These are phyloP conservation scores for Timema podura DNA, from an alignment of 2,888 invertebrate species.

Conservation along the genomic window DNA sequence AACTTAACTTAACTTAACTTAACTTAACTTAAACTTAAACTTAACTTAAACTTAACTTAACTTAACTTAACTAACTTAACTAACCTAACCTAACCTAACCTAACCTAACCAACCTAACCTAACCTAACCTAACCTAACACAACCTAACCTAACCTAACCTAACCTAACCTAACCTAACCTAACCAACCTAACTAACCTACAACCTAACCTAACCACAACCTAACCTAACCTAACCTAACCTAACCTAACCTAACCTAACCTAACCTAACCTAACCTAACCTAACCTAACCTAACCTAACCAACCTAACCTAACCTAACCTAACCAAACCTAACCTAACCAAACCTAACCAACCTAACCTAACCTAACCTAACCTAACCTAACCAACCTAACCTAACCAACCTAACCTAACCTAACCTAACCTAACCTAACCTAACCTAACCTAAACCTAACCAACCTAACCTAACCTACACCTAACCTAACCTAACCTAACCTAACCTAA, in stretches of 20 bases:
- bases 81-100: conserved; percentile 22
- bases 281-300: conserved; percentile 22
- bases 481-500: conserved; percentile 22
- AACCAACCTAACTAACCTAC: conserved; percentile 10
- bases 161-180: conserved; percentile 22
- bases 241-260: conserved; percentile 21
- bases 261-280: conserved; percentile 21
- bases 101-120: conserved; percentile 21
- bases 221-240: conserved; percentile 16
- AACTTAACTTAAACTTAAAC: conserved; percentile 18
- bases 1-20: conserved; percentile 19
- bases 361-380: conserved; percentile 16
- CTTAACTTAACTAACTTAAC: conserved; percentile 13
- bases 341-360: conserved; percentile 16
- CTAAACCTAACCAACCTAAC: conserved; percentile 21
- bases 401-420: conserved; percentile 17
- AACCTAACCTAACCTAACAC: conserved; percentile 21
- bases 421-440: conserved; percentile 21
- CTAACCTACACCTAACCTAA: conserved; percentile 17
- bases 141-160: conserved; percentile 22
- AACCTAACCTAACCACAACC: conserved; percentile 23
- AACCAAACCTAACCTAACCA: conserved; percentile 19
- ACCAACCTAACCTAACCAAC: conserved; percentile 22
- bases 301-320: conserved; percentile 20
- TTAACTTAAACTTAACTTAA: conserved; percentile 15